A percentile compares a stretch with the other conserved stretches of the same genome.
Evolutionary conservation across 2,113 vertebrate species (phyloP).

Genomic region (Edolisoma coerulescens): DNA sequence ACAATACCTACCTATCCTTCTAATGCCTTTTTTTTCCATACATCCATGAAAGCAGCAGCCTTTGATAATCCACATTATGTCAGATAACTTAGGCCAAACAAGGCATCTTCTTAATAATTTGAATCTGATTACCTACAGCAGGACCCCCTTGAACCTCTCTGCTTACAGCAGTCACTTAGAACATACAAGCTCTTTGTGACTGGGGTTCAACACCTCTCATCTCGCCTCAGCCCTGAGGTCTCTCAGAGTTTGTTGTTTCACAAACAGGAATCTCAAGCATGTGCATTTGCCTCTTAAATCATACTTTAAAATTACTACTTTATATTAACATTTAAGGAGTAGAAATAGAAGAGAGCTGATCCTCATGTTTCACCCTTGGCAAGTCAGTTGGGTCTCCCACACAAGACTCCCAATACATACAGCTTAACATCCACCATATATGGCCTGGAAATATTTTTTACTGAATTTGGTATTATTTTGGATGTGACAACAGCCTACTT

Average conservation of each 20-base stretch:
- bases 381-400: not conserved
- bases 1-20: not conserved
- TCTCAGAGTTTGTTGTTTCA: not conserved
- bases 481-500: not conserved
- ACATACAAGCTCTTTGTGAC: not conserved
- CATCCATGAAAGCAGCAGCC: not conserved
- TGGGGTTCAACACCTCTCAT: too few relatives aligned
- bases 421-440: not conserved
- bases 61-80: not conserved
- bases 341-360: not conserved
- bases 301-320: not conserved
- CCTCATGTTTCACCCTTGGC: not conserved
- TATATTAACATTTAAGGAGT: not conserved
- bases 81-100: not conserved
- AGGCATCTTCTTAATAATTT: not conserved
- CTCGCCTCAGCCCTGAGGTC: not conserved
- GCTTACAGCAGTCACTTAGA: not conserved
- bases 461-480: not conserved
- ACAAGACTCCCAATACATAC: accelerated
- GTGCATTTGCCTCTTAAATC: not conserved
- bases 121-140: not conserved
- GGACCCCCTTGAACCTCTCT: not conserved
- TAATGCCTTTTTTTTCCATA: not conserved
- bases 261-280: not conserved
- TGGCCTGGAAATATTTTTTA: not conserved